Conservation (phyloP, 1,140 invertebrate species). For the Aleiodes sp. region DNA sequence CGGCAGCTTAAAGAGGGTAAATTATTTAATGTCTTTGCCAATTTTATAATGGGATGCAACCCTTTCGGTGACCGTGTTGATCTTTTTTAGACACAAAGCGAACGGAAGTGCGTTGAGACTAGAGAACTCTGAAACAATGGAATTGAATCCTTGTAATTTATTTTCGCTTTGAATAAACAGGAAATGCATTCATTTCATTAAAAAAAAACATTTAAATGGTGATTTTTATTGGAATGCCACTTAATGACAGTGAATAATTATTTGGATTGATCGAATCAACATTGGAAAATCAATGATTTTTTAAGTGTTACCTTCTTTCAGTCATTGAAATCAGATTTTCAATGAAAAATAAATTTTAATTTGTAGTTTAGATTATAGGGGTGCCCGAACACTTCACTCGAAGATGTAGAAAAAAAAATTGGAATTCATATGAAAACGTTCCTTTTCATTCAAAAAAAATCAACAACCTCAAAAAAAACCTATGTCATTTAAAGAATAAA, state of each 20-base stretch:
- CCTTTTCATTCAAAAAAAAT: neutral
- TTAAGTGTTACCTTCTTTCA: neutral
- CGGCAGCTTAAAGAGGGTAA: slow-evolving; percentile 36
- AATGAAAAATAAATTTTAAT: slow-evolving; percentile 32
- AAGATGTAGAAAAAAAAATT: slow-evolving; percentile 43
- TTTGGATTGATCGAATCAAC: neutral
- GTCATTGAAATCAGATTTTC: neutral
- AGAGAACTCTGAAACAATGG: neutral
- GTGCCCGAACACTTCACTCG: slow-evolving; percentile 48
- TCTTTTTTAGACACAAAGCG: neutral
- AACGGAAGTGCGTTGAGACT: neutral
- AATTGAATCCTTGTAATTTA: neutral
- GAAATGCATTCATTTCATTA: too few species aligned
- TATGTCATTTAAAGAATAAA: slow-evolving; percentile 59
- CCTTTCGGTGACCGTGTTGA: neutral
- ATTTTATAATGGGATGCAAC: slow-evolving; percentile 14
- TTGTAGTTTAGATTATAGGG: slow-evolving; percentile 57
- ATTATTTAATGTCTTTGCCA: neutral
- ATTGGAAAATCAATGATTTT: neutral
- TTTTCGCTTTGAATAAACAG: too few species aligned
- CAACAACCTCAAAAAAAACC: slow-evolving; percentile 26
- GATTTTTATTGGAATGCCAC: too few species aligned
- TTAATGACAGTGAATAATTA: neutral
- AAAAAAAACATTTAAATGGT: too few species aligned
- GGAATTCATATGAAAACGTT: slow-evolving; percentile 35